These are phyloP conservation scores for Lophotriccus pileatus DNA, from an alignment of 2,797 vertebrate genomes.

Conservation along the genomic window DNA sequence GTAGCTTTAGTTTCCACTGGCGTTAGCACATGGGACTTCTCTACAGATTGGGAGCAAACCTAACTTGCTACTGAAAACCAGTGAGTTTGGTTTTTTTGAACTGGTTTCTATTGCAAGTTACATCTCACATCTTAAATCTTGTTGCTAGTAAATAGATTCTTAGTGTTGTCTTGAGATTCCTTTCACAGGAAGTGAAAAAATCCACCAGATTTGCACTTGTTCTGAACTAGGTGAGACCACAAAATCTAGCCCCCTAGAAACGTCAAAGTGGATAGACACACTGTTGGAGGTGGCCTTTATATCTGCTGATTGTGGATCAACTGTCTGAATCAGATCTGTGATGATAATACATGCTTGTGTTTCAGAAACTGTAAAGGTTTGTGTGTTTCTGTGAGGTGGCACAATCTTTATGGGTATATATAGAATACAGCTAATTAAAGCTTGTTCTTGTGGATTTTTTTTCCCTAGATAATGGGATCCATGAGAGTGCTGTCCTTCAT, in stretches of 20 bases:
- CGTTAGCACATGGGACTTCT: background rate
- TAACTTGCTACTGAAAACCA: background rate
- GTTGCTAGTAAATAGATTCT: background rate
- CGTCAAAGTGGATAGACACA: background rate
- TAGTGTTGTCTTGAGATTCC: background rate
- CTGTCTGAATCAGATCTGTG: background rate
- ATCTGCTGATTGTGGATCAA: background rate
- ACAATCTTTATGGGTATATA: background rate
- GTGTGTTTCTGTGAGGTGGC: background rate
- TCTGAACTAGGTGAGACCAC: background rate
- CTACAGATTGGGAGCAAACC: background rate
- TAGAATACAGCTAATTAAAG: background rate
- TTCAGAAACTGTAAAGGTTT: background rate
- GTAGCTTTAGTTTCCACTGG: background rate
- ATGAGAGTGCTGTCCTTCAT: conserved; percentile 95
- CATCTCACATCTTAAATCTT: background rate
- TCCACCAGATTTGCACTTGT: background rate
- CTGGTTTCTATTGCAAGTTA: background rate
- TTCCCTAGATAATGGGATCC: conserved; percentile 94
- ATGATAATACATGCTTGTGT: background rate
- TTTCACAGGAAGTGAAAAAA: background rate
- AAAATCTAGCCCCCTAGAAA: background rate
- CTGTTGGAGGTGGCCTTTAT: background rate
- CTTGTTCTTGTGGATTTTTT: background rate
- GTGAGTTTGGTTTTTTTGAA: background rate